Evolutionary conservation across 2,888 invertebrate species (phyloP), one percentile per base, ranked within the genome.

Genomic region (Mechanitis messenoides): DNA sequence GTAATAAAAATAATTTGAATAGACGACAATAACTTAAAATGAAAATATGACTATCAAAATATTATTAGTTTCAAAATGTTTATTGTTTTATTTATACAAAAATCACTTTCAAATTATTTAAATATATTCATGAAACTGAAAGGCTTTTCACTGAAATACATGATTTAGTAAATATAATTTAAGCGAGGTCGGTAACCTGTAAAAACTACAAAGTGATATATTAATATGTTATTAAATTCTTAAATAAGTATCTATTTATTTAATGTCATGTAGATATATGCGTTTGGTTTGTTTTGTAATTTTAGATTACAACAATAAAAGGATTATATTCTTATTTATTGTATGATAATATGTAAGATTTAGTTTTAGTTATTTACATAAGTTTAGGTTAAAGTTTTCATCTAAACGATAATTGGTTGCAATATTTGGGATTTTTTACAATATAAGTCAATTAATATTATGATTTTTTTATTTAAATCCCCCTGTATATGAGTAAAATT

Each of bases 401-500:
- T 59, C 58, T 45, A 45, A 46, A 59, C 33, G 56, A 53, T 46
- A 65, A 63, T 62, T 64, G 61, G 60, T 65, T 68, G 66, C 68
- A 68, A 68, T 68, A 68, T 68, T 63, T 68, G 63, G 68, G 57
- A 65, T 58, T 66, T 64, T 61, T 67, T 68, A 65, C 65, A 69
- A 65, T 68, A 64, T 70, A 70, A 64, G 70, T 71, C 67, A 70
- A 70, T 71, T 70, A 61, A 68, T 59, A 61, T 47, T 58, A 53
- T 55, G 63, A 20, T 45, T 57, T 62, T 63, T 60, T 56, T 56
- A 53, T 59, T 64, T 6, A 33, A n/a, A 7, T 50, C 7, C 9
- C 11, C 11, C 28, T 9, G 35, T 35, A 2, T 35, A 35, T 6
- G 35, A 35, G 6, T 35, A 35, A 6, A 35, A 35, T 5, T 35